Percentiles rank a stretch among this genome's conserved stretches.
These are phyloP conservation scores for Antheraea yamamai DNA, from an alignment of 2,888 invertebrate species.

Conservation along the genomic window DNA sequence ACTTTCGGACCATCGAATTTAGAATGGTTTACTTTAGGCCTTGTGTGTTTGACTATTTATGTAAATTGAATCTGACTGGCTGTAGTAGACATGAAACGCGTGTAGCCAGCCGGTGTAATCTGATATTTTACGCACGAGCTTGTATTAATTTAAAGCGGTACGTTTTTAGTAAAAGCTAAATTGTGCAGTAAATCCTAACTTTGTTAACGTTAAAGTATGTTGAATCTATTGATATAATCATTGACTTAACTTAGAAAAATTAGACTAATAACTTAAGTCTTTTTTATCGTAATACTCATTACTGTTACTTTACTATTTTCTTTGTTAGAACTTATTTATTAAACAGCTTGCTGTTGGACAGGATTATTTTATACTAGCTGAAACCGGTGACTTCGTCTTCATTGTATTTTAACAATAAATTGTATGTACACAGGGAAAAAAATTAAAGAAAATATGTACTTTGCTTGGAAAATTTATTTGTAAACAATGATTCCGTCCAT, in stretches of 20 bases:
- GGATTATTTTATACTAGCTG: too few species aligned
- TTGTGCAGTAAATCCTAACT: slow-evolving; percentile 10
- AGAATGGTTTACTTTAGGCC: slow-evolving; percentile 70
- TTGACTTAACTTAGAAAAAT: neutral
- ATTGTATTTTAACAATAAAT: too few species aligned
- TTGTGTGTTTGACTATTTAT: slow-evolving; percentile 73
- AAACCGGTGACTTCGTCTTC: too few species aligned
- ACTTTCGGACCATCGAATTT: slow-evolving; percentile 74
- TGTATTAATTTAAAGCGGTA: slow-evolving; percentile 43
- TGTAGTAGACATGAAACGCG: slow-evolving; percentile 41
- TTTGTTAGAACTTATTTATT: too few species aligned
- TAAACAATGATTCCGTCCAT: too few species aligned
- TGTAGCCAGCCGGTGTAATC: slow-evolving; percentile 38
- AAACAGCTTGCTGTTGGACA: too few species aligned
- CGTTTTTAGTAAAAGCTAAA: slow-evolving; percentile 29
- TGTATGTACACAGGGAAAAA: too few species aligned
- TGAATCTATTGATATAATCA: neutral
- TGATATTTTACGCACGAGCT: slow-evolving; percentile 50
- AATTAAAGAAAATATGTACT: too few species aligned
- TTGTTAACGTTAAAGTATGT: slow-evolving; percentile 1
- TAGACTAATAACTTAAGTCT: too few species aligned
- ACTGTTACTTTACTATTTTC: too few species aligned
- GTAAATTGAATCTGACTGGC: slow-evolving; percentile 69
- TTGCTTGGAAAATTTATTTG: too few species aligned
- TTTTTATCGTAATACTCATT: too few species aligned